phyloP scores from a whole-genome alignment of 2,888 invertebrate genomes.

The Tholera decimalis region DNA sequence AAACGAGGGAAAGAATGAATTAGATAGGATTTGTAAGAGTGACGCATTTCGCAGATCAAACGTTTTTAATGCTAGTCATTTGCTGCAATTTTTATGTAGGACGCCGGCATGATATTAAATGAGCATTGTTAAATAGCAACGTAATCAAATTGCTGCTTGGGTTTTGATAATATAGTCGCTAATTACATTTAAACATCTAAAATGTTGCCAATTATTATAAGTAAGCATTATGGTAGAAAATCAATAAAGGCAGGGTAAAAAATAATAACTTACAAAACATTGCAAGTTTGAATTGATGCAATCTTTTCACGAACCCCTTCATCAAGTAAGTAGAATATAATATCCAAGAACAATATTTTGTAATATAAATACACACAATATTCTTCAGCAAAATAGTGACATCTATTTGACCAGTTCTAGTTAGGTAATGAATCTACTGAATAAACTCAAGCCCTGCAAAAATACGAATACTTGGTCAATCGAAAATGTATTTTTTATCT shows the following conservation, averaged over 20 bases:
- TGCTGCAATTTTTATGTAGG: conserved; percentile 64
- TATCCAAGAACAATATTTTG: conserved; percentile 16
- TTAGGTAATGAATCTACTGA: conserved; percentile 15
- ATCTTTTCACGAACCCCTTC: conserved; percentile 7
- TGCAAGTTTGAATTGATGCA: conserved; percentile 22
- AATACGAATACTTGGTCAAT: conserved; percentile 20
- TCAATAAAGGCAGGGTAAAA: conserved; percentile 29
- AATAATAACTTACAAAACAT: conserved; percentile 29
- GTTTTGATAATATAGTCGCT: conserved; percentile 32
- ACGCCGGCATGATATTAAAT: conserved; percentile 53
- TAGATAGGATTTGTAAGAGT: conserved; percentile 56
- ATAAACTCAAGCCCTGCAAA: conserved; percentile 4
- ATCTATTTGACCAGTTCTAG: conserved; percentile 19
- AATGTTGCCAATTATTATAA: conserved; percentile 47
- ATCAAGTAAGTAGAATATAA: conserved; percentile 6
- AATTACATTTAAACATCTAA: conserved; percentile 23
- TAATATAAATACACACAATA: conserved; percentile 25
- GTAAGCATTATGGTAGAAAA: conserved; percentile 24
- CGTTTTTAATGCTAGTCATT: conserved; percentile 81
- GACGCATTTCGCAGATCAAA: conserved; percentile 56
- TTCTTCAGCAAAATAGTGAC: conserved; percentile 19
- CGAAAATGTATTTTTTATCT: conserved; percentile 44
- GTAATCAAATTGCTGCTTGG: conserved; percentile 29
- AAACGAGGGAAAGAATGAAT: conserved; percentile 46
- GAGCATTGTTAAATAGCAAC: conserved; percentile 34